Conservation (phyloP, 2,113 vertebrate species). For the Melanerpes aurifrons region DNA sequence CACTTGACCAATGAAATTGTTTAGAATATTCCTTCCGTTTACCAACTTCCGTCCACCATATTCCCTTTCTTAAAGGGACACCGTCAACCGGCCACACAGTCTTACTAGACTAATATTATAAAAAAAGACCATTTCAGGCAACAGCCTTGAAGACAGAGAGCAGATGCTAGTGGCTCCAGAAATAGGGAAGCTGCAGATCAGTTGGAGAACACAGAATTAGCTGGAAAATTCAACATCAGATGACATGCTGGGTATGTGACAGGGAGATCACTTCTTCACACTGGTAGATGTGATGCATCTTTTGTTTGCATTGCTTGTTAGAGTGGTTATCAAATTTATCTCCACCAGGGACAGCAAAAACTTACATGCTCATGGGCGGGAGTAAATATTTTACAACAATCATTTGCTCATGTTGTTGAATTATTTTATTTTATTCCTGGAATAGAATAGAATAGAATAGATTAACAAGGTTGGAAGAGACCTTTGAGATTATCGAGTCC, state of each 20-base stretch:
- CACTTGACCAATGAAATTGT: too few species aligned
- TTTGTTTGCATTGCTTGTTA: not conserved
- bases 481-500: too few species aligned
- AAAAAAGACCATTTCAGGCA: constrained; percentile 25
- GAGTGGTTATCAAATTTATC: constrained; percentile 36
- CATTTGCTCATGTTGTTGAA: constrained; percentile 36
- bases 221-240: not conserved
- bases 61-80: too few species aligned
- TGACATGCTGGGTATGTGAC: not conserved
- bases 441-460: too few species aligned
- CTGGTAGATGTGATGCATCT: not conserved
- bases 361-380: not conserved
- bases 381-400: constrained; percentile 49
- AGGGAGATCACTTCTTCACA: not conserved
- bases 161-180: constrained; percentile 20
- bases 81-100: too few species aligned
- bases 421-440: constrained; percentile 49
- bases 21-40: too few species aligned
- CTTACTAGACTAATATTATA: constrained; percentile 46
- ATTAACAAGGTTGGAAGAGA: too few species aligned
- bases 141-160: constrained; percentile 18
- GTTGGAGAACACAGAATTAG: not conserved
- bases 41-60: too few species aligned
- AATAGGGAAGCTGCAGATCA: not conserved
- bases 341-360: not conserved